A percentile compares a stretch with the other conserved stretches of the same genome.
Evolutionary conservation across 23 tunicate genomes (phyloP).

Genomic region (Trididemnum clinides): DNA sequence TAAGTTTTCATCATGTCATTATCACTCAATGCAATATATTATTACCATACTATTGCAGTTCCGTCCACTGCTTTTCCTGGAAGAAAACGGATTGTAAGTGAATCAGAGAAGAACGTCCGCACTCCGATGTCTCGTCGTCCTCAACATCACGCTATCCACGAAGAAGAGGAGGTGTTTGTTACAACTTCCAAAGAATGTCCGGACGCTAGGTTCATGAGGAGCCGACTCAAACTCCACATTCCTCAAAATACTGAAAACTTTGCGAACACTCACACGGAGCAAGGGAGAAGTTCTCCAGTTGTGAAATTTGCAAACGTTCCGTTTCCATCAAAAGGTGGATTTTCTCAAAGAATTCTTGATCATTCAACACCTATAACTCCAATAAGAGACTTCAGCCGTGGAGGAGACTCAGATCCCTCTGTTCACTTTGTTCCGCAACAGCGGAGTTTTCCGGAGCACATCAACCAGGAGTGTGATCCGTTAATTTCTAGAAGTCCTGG

Average conservation of each 20-base stretch:
- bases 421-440: neutral
- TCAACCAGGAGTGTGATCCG: no score
- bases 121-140: neutral
- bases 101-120: neutral
- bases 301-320: neutral
- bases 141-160: neutral
- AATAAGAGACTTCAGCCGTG: neutral
- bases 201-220: neutral
- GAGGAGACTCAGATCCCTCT: neutral
- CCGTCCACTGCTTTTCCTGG: neutral
- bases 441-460: neutral
- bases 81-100: constrained; percentile 1
- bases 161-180: neutral
- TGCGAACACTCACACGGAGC: neutral
- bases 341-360: neutral
- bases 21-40: no score
- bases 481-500: no score
- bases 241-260: neutral
- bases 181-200: neutral
- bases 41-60: no score
- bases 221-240: neutral
- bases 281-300: neutral
- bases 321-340: neutral
- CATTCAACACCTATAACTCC: constrained; percentile 18
- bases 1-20: no score